These are phyloP conservation scores for Scophthalmus maximus DNA, from an alignment of 2,113 vertebrate genomes.

Conservation along the genomic window DNA sequence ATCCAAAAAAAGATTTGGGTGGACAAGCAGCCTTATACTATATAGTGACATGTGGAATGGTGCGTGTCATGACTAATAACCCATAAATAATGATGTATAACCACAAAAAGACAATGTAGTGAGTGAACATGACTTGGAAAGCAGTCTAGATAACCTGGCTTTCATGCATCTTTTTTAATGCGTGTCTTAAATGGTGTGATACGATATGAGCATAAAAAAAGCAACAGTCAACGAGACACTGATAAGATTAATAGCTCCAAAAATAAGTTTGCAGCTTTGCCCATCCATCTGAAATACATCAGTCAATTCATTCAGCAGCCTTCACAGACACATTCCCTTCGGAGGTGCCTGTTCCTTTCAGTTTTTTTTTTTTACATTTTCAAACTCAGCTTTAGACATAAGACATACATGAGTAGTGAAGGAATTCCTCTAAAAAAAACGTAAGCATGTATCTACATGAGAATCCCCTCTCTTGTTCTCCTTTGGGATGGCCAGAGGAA, in stretches of 20 bases:
- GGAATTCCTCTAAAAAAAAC: slow-evolving; percentile 60
- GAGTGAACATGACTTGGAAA: slow-evolving; percentile 19
- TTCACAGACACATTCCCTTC: slow-evolving; percentile 6
- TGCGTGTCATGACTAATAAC: slow-evolving; percentile 2
- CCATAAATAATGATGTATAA: slow-evolving; percentile 20
- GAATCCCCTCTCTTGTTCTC: slow-evolving; percentile 38
- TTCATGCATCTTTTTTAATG: slow-evolving; percentile 55
- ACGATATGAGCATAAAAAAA: slow-evolving; percentile 36
- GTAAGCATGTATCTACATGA: slow-evolving; percentile 73
- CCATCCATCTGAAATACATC: slow-evolving; percentile 10
- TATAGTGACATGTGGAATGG: slow-evolving; percentile 22
- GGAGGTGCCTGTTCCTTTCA: slow-evolving; percentile 17
- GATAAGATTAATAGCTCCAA: slow-evolving; percentile 31
- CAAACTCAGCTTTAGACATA: slow-evolving; percentile 38
- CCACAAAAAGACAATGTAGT: slow-evolving; percentile 29
- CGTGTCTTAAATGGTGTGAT: slow-evolving; percentile 1
- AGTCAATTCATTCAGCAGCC: background rate
- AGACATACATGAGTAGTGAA: slow-evolving; percentile 42
- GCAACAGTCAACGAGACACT: slow-evolving; percentile 38
- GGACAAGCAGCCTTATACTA: slow-evolving; percentile 34
- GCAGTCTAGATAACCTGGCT: slow-evolving; percentile 18
- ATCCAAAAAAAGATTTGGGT: background rate
- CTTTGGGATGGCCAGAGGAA: slow-evolving; percentile 42
- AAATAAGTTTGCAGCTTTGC: slow-evolving; percentile 39
- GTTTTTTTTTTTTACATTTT: slow-evolving; percentile 26